These are phyloP conservation scores for Helicoverpa armigera DNA, from an alignment of 1,140 invertebrate species.

Conservation along the genomic window DNA sequence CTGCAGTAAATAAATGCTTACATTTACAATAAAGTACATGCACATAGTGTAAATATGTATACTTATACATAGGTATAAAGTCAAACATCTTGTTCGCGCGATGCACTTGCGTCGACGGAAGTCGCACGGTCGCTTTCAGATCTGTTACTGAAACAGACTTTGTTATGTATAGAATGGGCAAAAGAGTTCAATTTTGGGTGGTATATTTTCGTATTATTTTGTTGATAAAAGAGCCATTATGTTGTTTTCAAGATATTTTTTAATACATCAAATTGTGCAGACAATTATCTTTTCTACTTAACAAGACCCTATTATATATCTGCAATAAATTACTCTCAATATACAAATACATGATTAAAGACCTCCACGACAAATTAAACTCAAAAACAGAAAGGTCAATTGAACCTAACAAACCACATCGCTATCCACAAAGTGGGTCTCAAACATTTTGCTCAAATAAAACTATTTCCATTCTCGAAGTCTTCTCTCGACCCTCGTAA, in stretches of 20 bases:
- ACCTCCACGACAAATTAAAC: neutral
- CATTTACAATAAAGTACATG: neutral
- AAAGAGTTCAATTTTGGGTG: neutral
- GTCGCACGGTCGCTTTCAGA: slow-evolving; percentile 49
- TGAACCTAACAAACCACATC: neutral
- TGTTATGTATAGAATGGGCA: slow-evolving; percentile 2
- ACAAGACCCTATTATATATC: too few relatives aligned
- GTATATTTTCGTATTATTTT: neutral
- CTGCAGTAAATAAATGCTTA: slow-evolving; percentile 5
- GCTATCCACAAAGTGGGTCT: neutral
- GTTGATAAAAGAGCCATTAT: too few relatives aligned
- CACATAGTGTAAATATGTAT: neutral
- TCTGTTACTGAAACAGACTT: slow-evolving; percentile 33
- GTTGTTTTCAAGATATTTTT: too few relatives aligned
- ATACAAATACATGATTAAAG: too few relatives aligned
- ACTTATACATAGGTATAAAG: slow-evolving; percentile 13
- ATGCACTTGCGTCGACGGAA: slow-evolving; percentile 47
- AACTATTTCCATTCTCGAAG: slow-evolving; percentile 12
- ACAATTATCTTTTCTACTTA: too few relatives aligned
- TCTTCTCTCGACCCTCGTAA: slow-evolving; percentile 1
- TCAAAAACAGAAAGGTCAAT: neutral
- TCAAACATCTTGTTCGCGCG: slow-evolving; percentile 45
- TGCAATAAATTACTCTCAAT: too few relatives aligned
- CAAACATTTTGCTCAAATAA: slow-evolving; percentile 4
- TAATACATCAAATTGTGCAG: too few relatives aligned